A percentile compares a stretch with the other conserved stretches of the same genome.
Conservation (phyloP, 2,113 vertebrate species). For the Ceyx cyanopectus region DNA sequence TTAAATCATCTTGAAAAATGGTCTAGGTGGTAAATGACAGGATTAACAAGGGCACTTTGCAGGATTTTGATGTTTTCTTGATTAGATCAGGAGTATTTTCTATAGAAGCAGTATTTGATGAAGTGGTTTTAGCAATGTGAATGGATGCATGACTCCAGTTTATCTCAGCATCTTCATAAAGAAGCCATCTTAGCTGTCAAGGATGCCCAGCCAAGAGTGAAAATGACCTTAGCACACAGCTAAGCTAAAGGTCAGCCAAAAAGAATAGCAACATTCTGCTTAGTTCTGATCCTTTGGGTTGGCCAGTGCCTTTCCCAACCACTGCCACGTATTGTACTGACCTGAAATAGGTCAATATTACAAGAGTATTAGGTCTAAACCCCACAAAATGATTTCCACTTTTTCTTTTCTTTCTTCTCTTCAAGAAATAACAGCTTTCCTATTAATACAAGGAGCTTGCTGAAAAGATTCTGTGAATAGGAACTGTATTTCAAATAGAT, state of each 20-base stretch:
- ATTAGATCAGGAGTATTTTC: conserved; percentile 74
- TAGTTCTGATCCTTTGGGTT: conserved; percentile 19
- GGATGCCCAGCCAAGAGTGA: conserved; percentile 78
- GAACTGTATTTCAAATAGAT: background rate
- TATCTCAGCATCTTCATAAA: conserved; percentile 75
- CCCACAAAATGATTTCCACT: background rate
- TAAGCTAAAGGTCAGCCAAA: conserved; percentile 75
- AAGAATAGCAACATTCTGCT: conserved; percentile 57
- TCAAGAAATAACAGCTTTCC: background rate
- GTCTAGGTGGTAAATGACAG: conserved; percentile 69
- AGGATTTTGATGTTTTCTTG: conserved; percentile 75
- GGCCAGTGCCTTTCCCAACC: background rate
- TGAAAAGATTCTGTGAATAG: background rate
- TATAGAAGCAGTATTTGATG: conserved; percentile 67
- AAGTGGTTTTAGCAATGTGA: conserved; percentile 69
- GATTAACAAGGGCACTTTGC: conserved; percentile 72
- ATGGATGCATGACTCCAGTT: conserved; percentile 66
- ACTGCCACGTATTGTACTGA: background rate
- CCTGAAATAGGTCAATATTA: background rate
- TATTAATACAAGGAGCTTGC: background rate
- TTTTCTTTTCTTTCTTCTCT: background rate
- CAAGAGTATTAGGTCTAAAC: background rate
- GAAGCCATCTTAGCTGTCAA: conserved; percentile 71
- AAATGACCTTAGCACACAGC: conserved; percentile 80
- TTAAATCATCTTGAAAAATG: conserved; percentile 77